Evolutionary conservation across 2,888 invertebrate species (phyloP).

Genomic region (Ditula angustiorana): DNA sequence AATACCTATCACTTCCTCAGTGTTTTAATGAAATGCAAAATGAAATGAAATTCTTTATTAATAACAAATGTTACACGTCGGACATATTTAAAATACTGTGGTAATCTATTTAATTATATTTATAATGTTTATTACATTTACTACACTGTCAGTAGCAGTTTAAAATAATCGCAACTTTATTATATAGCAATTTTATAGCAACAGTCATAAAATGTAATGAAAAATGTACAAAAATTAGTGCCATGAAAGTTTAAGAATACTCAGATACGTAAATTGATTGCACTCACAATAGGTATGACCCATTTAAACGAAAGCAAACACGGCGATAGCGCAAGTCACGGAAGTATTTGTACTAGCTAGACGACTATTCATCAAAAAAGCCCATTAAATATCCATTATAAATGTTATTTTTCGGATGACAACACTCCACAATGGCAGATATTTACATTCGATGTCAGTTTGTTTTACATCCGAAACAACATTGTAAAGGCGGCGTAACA

Average conservation of each 20-base stretch:
- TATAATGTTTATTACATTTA: no score
- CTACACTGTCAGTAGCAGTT: no score
- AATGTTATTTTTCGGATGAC: slow-evolving; percentile 77
- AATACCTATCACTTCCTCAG: no score
- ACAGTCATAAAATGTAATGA: neutral
- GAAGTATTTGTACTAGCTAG: slow-evolving; percentile 53
- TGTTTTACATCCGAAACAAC: slow-evolving; percentile 83
- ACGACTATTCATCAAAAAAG: slow-evolving; percentile 68
- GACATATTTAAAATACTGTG: no score
- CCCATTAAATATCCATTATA: slow-evolving; percentile 80
- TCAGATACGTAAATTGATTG: neutral
- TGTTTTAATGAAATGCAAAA: no score
- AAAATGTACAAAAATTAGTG: neutral
- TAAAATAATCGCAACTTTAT: no score
- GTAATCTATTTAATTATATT: no score
- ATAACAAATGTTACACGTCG: no score
- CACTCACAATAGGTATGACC: slow-evolving; percentile 14
- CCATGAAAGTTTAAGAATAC: neutral
- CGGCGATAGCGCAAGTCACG: slow-evolving; percentile 48
- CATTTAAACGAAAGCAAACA: slow-evolving; percentile 36
- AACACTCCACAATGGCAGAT: slow-evolving; percentile 76
- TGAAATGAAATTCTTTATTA: no score
- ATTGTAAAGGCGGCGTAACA: slow-evolving; percentile 80
- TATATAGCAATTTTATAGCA: neutral
- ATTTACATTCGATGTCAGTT: slow-evolving; percentile 85